Base-by-base conservation (phyloP, 2,797 vertebrate species). In the Babyrousa celebensis region DNA sequence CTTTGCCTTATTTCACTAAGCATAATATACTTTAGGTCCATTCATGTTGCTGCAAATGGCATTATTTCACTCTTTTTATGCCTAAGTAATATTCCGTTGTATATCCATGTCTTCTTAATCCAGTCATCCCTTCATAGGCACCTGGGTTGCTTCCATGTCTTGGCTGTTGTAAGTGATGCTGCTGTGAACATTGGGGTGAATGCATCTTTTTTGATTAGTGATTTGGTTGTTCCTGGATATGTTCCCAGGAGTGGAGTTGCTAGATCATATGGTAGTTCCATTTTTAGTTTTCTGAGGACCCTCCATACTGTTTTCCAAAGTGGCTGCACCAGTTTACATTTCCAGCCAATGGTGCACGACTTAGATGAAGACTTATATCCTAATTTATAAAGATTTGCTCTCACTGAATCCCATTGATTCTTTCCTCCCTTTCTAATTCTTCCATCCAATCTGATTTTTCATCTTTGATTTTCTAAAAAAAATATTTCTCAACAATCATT, bases 371-470 rank as follows among this genome's bases (percentile, higher is more conserved):
- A 67, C 20, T 78, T 52, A 29, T 2, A 63, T 77, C 63, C 32
- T 89, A 75, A 67, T 70, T 95, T 82, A 54, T 23, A 63, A 32
- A 80, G 80, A 68, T 85, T 43, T 18, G 29, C 72, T 95, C 62
- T 68, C 32, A 40, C 10, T 20, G 32, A 60, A 48, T 54, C 82
- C 94, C 75, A 6, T 48, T 36, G 21, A 77, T 77, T 93, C 27
- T 62, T 82, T 56, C 54, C 16, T 85, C 27, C 21, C 60, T 74
- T 92, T 23, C 16, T 74, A 89, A 78, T 40, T 74, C 63, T 54
- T 89, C 23, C 32, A 32, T 82, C 17, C 29, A 75, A 15, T 85
- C 17, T 79, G 56, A 43, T n/a, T 83, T 92, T 92, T 60, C 40
- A 43, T 70, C 40, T 95, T 77, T 71, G 74, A 6, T 74, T 96